phyloP scores from a whole-genome alignment of 2,888 invertebrate species.

The Cenopis cana region DNA sequence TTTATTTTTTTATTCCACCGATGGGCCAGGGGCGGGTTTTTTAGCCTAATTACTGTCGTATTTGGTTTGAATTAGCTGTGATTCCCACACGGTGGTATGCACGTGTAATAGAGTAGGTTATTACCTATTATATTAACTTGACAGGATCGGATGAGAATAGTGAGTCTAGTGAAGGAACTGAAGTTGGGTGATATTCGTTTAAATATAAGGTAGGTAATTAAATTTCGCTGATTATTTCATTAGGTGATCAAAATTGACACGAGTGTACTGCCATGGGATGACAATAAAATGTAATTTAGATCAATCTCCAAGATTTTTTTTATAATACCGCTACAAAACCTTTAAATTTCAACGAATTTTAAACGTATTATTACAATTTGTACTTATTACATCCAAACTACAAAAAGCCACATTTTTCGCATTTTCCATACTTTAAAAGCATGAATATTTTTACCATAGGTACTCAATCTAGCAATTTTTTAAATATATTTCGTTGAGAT shows the following conservation, averaged over 20 bases:
- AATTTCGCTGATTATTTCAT: neutral
- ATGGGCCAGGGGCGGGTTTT: conserved; percentile 58
- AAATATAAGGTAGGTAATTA: conserved; percentile 6
- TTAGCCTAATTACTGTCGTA: conserved; percentile 69
- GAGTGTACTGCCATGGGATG: no score
- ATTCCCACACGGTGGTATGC: conserved; percentile 74
- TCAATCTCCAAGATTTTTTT: no score
- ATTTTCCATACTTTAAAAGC: no score
- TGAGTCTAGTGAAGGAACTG: conserved; percentile 43
- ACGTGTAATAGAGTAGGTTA: conserved; percentile 63
- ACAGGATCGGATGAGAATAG: conserved; percentile 56
- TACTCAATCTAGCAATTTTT: no score
- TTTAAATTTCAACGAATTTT: no score
- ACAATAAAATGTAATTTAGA: no score
- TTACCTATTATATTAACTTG: conserved; percentile 51
- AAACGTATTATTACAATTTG: no score
- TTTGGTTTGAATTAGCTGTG: conserved; percentile 63
- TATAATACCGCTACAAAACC: no score
- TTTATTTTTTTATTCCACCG: conserved; percentile 61
- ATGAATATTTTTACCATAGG: no score
- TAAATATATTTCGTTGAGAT: no score
- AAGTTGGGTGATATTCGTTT: conserved; percentile 30
- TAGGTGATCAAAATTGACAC: neutral
- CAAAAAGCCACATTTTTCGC: no score
- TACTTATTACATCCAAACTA: no score